These are phyloP conservation scores for Scaptodrosophila lebanonensis DNA, from an alignment of 1,140 invertebrate species.

Conservation along the genomic window DNA sequence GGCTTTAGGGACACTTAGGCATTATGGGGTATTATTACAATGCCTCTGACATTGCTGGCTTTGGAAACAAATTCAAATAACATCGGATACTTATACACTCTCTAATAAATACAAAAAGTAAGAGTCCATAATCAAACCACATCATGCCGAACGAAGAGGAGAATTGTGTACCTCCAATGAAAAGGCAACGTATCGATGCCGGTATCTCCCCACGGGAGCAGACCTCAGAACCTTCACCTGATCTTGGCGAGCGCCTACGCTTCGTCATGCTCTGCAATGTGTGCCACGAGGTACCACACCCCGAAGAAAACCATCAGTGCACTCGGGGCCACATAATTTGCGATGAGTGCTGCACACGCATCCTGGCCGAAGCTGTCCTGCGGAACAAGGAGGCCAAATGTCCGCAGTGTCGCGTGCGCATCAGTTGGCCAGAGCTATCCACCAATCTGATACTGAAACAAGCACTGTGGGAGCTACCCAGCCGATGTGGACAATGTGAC, in stretches of 20 bases:
- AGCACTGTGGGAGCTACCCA: constrained; percentile 17
- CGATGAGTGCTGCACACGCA: constrained; percentile 23
- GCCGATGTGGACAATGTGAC: constrained; percentile 5
- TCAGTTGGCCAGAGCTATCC: constrained; percentile 14
- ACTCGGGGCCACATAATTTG: constrained; percentile 27
- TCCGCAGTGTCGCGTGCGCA: constrained; percentile 23
- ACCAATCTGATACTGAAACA: constrained; percentile 19
- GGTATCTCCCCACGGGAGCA: too few relatives aligned
- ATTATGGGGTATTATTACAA: too few relatives aligned
- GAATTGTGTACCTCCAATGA: too few relatives aligned
- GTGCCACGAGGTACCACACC: constrained; percentile 28
- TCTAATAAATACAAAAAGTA: too few relatives aligned
- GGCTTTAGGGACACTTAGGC: too few relatives aligned
- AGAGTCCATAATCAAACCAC: too few relatives aligned
- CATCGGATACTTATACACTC: too few relatives aligned
- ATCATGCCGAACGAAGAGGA: too few relatives aligned
- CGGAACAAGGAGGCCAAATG: neutral
- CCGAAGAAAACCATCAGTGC: constrained; percentile 31
- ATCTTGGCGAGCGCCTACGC: constrained; percentile 15
- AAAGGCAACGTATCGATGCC: too few relatives aligned
- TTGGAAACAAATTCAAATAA: too few relatives aligned
- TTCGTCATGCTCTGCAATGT: constrained; percentile 28
- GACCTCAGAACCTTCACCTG: too few relatives aligned
- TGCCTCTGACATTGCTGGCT: too few relatives aligned
- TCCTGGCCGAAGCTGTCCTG: constrained; percentile 16